Conservation (phyloP, 2,797 vertebrate species). For the Coendou prehensilis region DNA sequence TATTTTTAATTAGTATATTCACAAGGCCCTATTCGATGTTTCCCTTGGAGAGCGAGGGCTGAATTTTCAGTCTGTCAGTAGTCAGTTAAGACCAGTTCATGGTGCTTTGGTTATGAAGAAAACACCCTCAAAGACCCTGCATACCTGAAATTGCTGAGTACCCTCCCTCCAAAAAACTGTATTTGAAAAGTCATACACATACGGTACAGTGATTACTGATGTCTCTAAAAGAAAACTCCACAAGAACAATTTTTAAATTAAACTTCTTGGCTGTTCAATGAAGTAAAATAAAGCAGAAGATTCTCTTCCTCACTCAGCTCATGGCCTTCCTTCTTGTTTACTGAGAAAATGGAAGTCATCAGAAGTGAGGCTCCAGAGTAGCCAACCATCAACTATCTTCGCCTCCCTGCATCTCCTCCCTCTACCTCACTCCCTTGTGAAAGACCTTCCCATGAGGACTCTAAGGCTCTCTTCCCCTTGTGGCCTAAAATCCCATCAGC, state of each 20-base stretch:
- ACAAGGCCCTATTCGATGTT: constrained; percentile 21
- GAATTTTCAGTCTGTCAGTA: not conserved
- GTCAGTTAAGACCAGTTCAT: not conserved
- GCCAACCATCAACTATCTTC: not conserved
- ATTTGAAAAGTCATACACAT: constrained; percentile 49
- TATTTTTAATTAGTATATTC: not conserved
- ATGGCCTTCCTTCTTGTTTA: constrained; percentile 32
- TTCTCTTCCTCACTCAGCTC: not conserved
- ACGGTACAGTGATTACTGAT: constrained; percentile 14
- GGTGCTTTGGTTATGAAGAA: constrained; percentile 40
- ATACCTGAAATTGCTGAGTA: not conserved
- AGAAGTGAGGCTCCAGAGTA: constrained; percentile 4
- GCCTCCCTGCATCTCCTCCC: not conserved
- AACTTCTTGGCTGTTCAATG: constrained; percentile 23
- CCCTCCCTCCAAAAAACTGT: not conserved
- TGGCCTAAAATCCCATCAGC: not conserved
- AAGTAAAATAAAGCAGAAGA: constrained; percentile 8
- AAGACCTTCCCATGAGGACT: not conserved
- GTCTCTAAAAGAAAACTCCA: constrained; percentile 55
- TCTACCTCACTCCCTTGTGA: not conserved
- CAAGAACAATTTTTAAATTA: constrained; percentile 65
- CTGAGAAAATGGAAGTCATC: constrained; percentile 40
- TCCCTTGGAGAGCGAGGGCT: not conserved
- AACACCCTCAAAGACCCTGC: not conserved
- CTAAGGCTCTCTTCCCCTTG: not conserved